Evolutionary conservation across 2,888 invertebrate genomes (phyloP).

Genomic region (Caenorhabditis virilis): DNA sequence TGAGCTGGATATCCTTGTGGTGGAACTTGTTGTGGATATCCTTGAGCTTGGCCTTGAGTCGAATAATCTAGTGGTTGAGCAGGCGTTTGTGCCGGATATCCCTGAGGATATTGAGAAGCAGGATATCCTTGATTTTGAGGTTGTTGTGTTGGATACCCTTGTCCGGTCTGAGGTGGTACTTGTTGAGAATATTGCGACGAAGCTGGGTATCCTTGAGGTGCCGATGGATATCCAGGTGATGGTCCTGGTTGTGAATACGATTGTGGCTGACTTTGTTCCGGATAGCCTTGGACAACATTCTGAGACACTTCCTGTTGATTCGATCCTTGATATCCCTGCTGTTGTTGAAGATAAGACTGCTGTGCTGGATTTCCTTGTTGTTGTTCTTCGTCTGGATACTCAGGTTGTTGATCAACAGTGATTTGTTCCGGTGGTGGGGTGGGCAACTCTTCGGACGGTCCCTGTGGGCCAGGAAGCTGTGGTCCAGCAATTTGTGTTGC

Average conservation of each 20-base stretch:
- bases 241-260: neutral
- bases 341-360: neutral
- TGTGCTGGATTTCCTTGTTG: conserved; percentile 7
- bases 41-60: conserved; percentile 2
- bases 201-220: too few species aligned
- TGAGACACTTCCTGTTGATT: too few species aligned
- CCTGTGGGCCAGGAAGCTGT: too few species aligned
- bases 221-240: neutral
- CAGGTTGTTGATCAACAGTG: conserved; percentile 3
- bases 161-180: neutral
- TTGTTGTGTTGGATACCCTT: neutral
- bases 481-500: too few species aligned
- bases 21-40: neutral
- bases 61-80: conserved; percentile 3
- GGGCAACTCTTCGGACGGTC: conserved; percentile 17
- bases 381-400: conserved; percentile 1
- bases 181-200: neutral
- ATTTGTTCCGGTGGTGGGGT: conserved; percentile 29
- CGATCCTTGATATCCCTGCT: neutral
- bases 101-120: neutral
- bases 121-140: neutral
- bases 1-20: conserved; percentile 2
- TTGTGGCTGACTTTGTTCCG: too few species aligned
- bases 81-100: neutral
- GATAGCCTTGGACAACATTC: too few species aligned